phyloP scores from a whole-genome alignment of 1,140 invertebrate genomes.

The Popillia japonica region DNA sequence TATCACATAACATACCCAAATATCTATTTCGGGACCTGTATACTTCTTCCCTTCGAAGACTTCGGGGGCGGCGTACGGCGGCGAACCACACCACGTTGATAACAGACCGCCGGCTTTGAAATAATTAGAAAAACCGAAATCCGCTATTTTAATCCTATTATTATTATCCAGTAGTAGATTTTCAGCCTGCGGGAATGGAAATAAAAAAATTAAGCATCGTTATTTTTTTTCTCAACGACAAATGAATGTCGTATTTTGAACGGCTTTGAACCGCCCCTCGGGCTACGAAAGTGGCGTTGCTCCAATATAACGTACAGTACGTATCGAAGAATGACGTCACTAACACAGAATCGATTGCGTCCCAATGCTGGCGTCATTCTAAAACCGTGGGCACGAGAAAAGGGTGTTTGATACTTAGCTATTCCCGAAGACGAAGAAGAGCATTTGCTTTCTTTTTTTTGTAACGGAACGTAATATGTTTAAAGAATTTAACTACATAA shows the following conservation, averaged over 20 bases:
- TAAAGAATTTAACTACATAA: too few species aligned
- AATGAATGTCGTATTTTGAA: too few species aligned
- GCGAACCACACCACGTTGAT: slow-evolving; percentile 96
- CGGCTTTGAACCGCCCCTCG: background rate
- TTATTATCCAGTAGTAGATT: slow-evolving; percentile 93
- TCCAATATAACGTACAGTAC: background rate
- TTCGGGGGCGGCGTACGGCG: slow-evolving; percentile 98
- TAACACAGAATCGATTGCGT: slow-evolving; percentile 47
- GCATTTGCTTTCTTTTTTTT: too few species aligned
- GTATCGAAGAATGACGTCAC: slow-evolving; percentile 44
- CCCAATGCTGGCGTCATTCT: slow-evolving; percentile 41
- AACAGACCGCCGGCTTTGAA: slow-evolving; percentile 83
- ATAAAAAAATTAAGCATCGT: too few species aligned
- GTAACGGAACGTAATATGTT: too few species aligned
- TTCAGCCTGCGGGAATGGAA: slow-evolving; percentile 73
- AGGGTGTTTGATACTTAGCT: background rate
- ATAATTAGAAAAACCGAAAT: slow-evolving; percentile 96
- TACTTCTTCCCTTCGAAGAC: slow-evolving; percentile 97
- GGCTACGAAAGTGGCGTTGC: background rate
- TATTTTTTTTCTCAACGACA: too few species aligned
- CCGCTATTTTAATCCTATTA: slow-evolving; percentile 96
- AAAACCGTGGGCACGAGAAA: background rate
- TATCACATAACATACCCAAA: slow-evolving; percentile 78
- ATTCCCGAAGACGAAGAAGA: too few species aligned
- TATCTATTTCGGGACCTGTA: slow-evolving; percentile 95